Conservation (phyloP, 1,140 invertebrate species). For the Diplogasteroides magnus region DNA sequence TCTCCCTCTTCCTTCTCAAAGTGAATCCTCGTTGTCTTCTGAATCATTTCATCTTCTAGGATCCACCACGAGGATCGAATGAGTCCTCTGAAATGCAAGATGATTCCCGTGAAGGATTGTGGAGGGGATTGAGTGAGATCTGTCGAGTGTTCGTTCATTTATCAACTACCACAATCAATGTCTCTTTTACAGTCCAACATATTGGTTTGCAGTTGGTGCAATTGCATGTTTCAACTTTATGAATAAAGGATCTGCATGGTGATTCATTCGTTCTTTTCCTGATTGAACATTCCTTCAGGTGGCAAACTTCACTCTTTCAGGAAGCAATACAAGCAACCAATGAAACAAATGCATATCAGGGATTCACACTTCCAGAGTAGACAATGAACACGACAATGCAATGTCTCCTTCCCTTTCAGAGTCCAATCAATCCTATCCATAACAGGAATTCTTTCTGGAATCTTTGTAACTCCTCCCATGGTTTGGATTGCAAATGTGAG, state of each 20-base stretch:
- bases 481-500: background rate
- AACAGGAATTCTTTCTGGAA: background rate
- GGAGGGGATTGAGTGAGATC: too few relatives aligned
- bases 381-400: background rate
- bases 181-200: background rate
- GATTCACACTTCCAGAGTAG: background rate
- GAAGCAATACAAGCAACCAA: background rate
- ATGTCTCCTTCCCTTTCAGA: background rate
- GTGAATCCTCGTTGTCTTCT: background rate
- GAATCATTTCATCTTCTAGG: too few relatives aligned
- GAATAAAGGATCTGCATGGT: background rate
- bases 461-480: background rate
- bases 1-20: background rate
- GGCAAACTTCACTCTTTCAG: background rate
- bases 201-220: background rate
- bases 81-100: too few relatives aligned
- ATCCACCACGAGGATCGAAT: too few relatives aligned
- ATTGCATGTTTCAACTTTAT: background rate
- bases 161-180: too few relatives aligned
- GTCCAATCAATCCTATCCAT: background rate
- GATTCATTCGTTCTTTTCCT: background rate
- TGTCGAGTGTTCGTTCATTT: too few relatives aligned
- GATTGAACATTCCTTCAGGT: background rate
- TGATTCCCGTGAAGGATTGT: too few relatives aligned
- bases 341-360: background rate